Evolutionary conservation across 2,113 vertebrate species (phyloP).

Genomic region (Onychorhynchus coronatus): DNA sequence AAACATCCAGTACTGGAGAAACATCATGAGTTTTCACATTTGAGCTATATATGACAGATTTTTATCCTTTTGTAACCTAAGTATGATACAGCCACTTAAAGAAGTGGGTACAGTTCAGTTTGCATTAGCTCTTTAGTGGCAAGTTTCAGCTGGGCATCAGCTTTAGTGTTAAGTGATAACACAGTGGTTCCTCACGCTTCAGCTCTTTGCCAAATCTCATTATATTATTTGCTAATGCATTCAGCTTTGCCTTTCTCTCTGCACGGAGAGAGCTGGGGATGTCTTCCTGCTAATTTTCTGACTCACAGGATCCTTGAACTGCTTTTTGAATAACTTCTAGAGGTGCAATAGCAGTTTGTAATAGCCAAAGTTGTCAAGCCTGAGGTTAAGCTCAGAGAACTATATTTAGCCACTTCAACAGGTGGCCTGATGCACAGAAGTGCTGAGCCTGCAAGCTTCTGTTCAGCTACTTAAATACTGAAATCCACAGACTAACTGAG

Average conservation of each 20-base stretch:
- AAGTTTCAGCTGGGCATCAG: not conserved
- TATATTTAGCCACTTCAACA: slow-evolving; percentile 58
- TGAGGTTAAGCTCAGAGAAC: not conserved
- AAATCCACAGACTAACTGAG: slow-evolving; percentile 38
- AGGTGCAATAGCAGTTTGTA: not conserved
- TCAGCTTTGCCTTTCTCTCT: not conserved
- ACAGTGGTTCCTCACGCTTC: not conserved
- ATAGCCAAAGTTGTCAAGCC: not conserved
- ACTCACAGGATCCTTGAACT: not conserved
- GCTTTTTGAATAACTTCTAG: not conserved
- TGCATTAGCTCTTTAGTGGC: not conserved
- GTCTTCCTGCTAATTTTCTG: not conserved
- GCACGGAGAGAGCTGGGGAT: not conserved
- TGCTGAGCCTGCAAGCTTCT: slow-evolving; percentile 49
- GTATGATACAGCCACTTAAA: not conserved
- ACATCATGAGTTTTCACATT: not conserved
- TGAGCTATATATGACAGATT: rapidly evolving
- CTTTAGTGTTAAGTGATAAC: not conserved
- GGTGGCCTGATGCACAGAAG: slow-evolving; percentile 39
- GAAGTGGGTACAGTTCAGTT: not conserved
- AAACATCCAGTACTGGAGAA: not conserved
- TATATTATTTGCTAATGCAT: slow-evolving; percentile 2
- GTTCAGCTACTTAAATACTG: slow-evolving; percentile 42
- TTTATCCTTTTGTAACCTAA: not conserved
- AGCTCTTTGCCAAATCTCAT: slow-evolving; percentile 17